Evolutionary conservation across 37 sponge, comb jelly and placozoan genomes (phyloP).

Genomic region (Hexactinellida sp.): DNA sequence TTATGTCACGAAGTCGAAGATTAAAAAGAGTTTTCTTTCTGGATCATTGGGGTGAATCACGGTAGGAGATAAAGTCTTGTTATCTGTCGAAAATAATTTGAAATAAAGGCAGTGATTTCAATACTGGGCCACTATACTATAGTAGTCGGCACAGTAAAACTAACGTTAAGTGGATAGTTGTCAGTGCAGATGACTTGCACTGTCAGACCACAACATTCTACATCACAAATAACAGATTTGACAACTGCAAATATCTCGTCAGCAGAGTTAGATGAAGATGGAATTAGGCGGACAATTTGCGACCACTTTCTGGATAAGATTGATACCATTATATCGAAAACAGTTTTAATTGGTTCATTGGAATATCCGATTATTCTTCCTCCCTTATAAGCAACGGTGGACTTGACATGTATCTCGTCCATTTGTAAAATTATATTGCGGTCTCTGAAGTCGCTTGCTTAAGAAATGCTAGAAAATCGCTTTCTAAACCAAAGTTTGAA

Average conservation of each 20-base stretch:
- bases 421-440: neutral
- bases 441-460: neutral
- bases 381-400: neutral
- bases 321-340: neutral
- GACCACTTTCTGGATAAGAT: neutral
- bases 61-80: neutral
- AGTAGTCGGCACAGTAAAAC: too few species aligned
- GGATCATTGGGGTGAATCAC: neutral
- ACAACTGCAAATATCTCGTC: neutral
- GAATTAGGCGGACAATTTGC: neutral
- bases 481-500: neutral
- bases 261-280: neutral
- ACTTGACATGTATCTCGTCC: neutral
- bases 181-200: neutral
- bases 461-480: neutral
- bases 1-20: neutral
- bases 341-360: neutral
- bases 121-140: too few species aligned
- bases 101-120: too few species aligned
- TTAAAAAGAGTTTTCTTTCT: neutral
- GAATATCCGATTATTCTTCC: neutral
- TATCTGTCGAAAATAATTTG: too few species aligned
- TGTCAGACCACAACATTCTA: neutral
- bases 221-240: neutral
- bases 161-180: neutral